Evolutionary conservation across 2,888 invertebrate species (phyloP), one percentile per base, ranked within the genome.

Genomic region (Ormyrus pomaceus): DNA sequence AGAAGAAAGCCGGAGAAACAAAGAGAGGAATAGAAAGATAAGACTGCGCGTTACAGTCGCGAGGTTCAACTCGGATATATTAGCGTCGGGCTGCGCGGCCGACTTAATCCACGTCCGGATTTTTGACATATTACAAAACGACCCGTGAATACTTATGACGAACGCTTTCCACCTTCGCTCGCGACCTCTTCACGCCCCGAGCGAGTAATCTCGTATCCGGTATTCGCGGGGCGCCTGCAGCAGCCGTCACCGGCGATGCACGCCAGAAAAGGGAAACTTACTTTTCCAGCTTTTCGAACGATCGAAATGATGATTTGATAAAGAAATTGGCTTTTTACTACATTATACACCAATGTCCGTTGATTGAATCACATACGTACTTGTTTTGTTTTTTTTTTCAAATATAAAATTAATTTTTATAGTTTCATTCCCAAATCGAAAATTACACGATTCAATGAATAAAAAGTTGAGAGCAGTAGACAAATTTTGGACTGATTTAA

Each of bases 41-140:
- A 64, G 51, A 64, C 46, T 51, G 51, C 55, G 46, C 70, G 64
- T 65, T 70, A 74, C 73, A 76, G 72, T 73, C 79, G 79, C 55
- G 56, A 75, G 81, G 68, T 80, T 80, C 80, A 77, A 71, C 77
- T 70, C 58, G 72, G 80, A 71, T 82, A 79, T 81, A 83, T 84
- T 83, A 84, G 83, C 77, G 74, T 82, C 75, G 69, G 78, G 34
- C 56, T 70, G 55, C 76, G 62, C 78, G 78, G 73, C 81, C 83
- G 83, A 80, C 83, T 84, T 83, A 85, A 85, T 85, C 83, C 82
- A 84, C 82, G 84, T 85, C 84, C 81, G 83, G 84, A 85, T 86
- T 85, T 85, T 82, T 84, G 85, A 86, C 85, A 81, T 85, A 85
- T 85, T 84, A 85, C 84, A 85, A 86, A 85, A 84, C 85, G 85